phyloP scores from a whole-genome alignment of 1,140 invertebrate species.

The Dufourea novaeangliae region DNA sequence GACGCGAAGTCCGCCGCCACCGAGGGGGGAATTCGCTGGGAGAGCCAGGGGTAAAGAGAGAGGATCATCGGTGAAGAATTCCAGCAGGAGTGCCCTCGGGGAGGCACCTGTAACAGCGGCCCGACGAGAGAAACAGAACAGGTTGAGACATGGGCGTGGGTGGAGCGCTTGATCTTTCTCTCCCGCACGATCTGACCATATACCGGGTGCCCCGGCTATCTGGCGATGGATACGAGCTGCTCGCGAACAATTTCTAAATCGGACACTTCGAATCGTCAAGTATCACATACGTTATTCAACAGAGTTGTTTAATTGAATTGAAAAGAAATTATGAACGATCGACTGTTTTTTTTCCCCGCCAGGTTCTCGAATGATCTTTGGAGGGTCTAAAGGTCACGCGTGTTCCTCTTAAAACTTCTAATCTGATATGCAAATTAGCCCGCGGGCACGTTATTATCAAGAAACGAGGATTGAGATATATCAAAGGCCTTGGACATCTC shows the following conservation, averaged over 20 bases:
- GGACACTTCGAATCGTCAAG: no score
- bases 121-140: slow-evolving; percentile 76
- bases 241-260: slow-evolving; percentile 31
- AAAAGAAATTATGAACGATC: no score
- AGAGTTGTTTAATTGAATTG: no score
- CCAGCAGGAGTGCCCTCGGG: slow-evolving; percentile 75
- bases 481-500: background rate
- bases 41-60: slow-evolving; percentile 47
- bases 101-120: slow-evolving; percentile 79
- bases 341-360: no score
- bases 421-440: background rate
- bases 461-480: background rate
- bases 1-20: no score
- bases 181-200: slow-evolving; percentile 63
- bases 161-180: slow-evolving; percentile 79
- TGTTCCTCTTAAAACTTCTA: background rate
- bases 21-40: slow-evolving; percentile 50
- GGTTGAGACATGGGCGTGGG: slow-evolving; percentile 78
- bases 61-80: slow-evolving; percentile 68
- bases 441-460: background rate
- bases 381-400: background rate
- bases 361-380: background rate
- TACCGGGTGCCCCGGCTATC: slow-evolving; percentile 32
- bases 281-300: no score
- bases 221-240: slow-evolving; percentile 49